phyloP scores from a whole-genome alignment of 2,888 invertebrate genomes.

The Heliconius charithonia region DNA sequence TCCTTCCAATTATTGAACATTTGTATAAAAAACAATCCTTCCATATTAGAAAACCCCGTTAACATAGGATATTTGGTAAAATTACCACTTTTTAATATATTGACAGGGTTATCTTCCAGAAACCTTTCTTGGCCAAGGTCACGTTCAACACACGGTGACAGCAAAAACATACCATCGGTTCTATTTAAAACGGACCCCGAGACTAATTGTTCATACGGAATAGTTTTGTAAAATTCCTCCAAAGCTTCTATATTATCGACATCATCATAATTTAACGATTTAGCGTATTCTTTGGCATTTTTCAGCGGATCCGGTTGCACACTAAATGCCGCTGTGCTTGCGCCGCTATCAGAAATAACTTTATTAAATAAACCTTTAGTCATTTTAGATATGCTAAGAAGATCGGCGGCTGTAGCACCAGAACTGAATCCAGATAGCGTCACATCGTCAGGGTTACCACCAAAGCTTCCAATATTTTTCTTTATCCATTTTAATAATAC shows the following conservation, averaged over 20 bases:
- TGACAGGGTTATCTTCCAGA: slow-evolving; percentile 56
- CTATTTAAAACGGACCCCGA: slow-evolving; percentile 45
- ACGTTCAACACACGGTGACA: slow-evolving; percentile 54
- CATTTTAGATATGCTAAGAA: slow-evolving; percentile 52
- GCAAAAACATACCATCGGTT: slow-evolving; percentile 49
- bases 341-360: slow-evolving; percentile 52
- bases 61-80: slow-evolving; percentile 57
- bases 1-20: slow-evolving; percentile 55
- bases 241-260: slow-evolving; percentile 55
- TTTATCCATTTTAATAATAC: slow-evolving; percentile 55
- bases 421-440: slow-evolving; percentile 57
- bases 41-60: slow-evolving; percentile 58
- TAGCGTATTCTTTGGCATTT: slow-evolving; percentile 51
- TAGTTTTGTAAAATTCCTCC: slow-evolving; percentile 59
- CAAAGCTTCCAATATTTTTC: slow-evolving; percentile 54
- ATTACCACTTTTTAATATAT: slow-evolving; percentile 53
- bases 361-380: slow-evolving; percentile 50
- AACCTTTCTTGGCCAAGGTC: slow-evolving; percentile 52
- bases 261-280: slow-evolving; percentile 50
- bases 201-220: slow-evolving; percentile 53
- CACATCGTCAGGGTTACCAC: slow-evolving; percentile 56
- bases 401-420: slow-evolving; percentile 52
- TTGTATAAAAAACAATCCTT: slow-evolving; percentile 54
- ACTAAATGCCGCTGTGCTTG: slow-evolving; percentile 46
- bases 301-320: slow-evolving; percentile 53